These are phyloP conservation scores for Cossypha caffra DNA, from an alignment of 2,797 vertebrate species.

Conservation along the genomic window DNA sequence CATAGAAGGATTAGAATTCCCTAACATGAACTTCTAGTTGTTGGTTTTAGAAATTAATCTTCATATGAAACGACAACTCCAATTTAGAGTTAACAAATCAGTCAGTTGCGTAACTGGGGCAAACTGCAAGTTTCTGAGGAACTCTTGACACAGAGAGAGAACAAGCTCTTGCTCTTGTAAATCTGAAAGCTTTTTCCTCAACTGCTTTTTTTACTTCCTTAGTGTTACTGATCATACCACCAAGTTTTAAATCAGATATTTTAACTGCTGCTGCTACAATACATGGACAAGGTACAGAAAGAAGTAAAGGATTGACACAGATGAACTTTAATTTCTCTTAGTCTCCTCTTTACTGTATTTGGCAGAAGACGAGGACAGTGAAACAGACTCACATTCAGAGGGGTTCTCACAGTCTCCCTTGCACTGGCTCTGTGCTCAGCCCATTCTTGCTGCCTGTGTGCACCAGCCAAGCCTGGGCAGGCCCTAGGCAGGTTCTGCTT, in stretches of 20 bases:
- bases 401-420: rapidly evolving
- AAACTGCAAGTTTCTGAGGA: not conserved
- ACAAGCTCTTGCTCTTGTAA: not conserved
- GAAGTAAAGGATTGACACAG: not conserved
- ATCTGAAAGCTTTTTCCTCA: not conserved
- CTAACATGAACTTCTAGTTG: not conserved
- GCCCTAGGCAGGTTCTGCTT: not conserved
- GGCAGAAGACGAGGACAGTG: not conserved
- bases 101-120: not conserved
- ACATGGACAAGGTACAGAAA: not conserved
- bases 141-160: not conserved
- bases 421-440: not conserved
- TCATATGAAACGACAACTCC: not conserved
- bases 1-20: not conserved
- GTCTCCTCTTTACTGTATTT: not conserved
- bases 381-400: not conserved
- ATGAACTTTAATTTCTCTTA: not conserved
- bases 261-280: not conserved
- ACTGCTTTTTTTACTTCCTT: not conserved
- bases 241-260: not conserved
- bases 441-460: rapidly evolving
- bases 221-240: not conserved
- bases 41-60: not conserved
- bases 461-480: not conserved
- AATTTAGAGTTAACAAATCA: not conserved